Percentiles rank a stretch among this genome's conserved stretches.
phyloP scores from a whole-genome alignment of 1,140 invertebrate species.

The Ganaspis sp. region DNA sequence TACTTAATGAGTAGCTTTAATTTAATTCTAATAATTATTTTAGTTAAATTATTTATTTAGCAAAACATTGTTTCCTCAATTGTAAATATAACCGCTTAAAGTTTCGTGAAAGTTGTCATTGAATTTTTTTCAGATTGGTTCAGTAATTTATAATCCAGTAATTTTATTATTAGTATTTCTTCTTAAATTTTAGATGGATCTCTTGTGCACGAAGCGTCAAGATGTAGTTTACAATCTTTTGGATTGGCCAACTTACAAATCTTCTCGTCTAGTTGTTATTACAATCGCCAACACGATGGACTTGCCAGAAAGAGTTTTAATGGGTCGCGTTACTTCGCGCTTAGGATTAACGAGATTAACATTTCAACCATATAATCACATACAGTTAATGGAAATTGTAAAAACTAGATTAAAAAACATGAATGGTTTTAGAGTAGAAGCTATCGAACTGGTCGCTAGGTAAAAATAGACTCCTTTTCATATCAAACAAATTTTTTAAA shows the following conservation, averaged over 20 bases:
- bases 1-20: too few species aligned
- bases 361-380: conserved; percentile 95
- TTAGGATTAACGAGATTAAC: conserved; percentile 93
- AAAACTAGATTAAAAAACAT: conserved; percentile 80
- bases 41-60: too few species aligned
- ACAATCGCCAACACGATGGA: conserved; percentile 99
- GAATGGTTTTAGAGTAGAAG: conserved; percentile 87
- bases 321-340: conserved; percentile 80
- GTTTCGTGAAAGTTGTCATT: too few species aligned
- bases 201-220: conserved; percentile 93
- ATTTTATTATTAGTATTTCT: conserved; percentile 44
- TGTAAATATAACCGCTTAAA: too few species aligned
- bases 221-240: conserved; percentile 98
- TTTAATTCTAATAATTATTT: too few species aligned
- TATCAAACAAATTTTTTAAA: too few species aligned
- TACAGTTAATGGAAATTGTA: conserved; percentile 92
- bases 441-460: conserved; percentile 92
- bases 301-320: conserved; percentile 90
- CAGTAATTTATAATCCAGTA: too few species aligned
- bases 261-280: conserved; percentile 90
- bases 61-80: too few species aligned
- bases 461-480: conserved; percentile 63
- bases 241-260: conserved; percentile 91
- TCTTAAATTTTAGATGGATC: conserved; percentile 84
- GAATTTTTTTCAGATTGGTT: too few species aligned